Conservation (phyloP, 2,113 vertebrate species). For the Ibidorhyncha struthersii region DNA sequence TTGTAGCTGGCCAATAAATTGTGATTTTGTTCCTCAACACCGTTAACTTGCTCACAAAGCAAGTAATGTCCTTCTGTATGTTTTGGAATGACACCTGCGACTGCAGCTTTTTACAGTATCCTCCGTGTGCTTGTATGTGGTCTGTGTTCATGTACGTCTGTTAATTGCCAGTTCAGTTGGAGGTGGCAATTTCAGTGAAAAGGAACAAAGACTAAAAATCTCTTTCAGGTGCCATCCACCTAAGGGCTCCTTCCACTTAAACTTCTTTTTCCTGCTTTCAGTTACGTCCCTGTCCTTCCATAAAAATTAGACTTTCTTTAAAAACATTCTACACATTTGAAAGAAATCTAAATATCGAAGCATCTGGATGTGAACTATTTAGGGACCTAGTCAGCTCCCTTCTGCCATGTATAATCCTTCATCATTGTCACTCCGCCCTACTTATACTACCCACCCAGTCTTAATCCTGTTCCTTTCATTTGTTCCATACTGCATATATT, state of each 20-base stretch:
- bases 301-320: neutral
- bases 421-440: neutral
- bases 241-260: neutral
- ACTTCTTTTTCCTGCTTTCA: neutral
- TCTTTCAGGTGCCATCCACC: neutral
- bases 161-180: neutral
- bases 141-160: neutral
- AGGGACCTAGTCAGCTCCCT: neutral
- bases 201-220: neutral
- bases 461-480: neutral
- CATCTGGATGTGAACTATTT: neutral
- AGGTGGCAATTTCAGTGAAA: neutral
- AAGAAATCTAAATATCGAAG: neutral
- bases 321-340: neutral
- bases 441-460: neutral
- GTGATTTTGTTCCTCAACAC: neutral
- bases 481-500: neutral
- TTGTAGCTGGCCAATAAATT: neutral
- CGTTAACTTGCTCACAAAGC: neutral
- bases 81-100: neutral
- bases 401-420: neutral
- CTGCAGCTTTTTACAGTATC: neutral
- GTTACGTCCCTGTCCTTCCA: neutral
- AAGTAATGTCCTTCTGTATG: neutral
- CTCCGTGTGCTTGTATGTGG: neutral